Conservation (phyloP, 2,888 invertebrate genomes). For the Gasteruption jaculator region DNA sequence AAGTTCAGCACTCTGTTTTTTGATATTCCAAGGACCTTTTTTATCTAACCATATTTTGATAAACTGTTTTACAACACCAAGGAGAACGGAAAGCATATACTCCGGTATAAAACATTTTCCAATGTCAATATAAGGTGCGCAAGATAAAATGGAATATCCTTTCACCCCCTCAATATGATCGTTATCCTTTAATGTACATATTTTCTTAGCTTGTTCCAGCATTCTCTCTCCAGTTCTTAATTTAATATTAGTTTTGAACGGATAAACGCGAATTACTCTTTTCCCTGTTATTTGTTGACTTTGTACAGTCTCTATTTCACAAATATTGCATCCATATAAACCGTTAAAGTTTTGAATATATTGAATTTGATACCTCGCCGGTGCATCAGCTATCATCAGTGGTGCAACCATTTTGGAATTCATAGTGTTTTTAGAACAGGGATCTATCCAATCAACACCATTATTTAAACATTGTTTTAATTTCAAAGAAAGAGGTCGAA, state of each 20-base stretch:
- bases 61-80: conserved; percentile 17
- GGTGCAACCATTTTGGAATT: conserved; percentile 15
- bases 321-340: conserved; percentile 19
- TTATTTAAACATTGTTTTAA: conserved; percentile 12
- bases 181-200: neutral
- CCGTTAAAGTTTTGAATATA: conserved; percentile 19
- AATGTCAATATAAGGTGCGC: conserved; percentile 21
- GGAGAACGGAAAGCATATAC: conserved; percentile 26
- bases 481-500: conserved; percentile 15
- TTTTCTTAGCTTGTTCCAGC: conserved; percentile 17
- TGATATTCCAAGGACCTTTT: conserved; percentile 21
- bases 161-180: conserved; percentile 20
- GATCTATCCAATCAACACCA: conserved; percentile 16
- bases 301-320: conserved; percentile 15
- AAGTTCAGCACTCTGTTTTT: conserved; percentile 14
- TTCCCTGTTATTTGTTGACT: conserved; percentile 7
- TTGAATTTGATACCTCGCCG: conserved; percentile 18
- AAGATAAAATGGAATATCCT: conserved; percentile 17
- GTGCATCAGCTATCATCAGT: conserved; percentile 19
- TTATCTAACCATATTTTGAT: conserved; percentile 11
- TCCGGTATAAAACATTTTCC: conserved; percentile 20
- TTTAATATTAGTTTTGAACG: conserved; percentile 10
- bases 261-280: conserved; percentile 14
- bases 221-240: conserved; percentile 18
- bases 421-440: conserved; percentile 5